Conservation (phyloP, 2,113 vertebrate species). For the Hypomesus transpacificus region DNA sequence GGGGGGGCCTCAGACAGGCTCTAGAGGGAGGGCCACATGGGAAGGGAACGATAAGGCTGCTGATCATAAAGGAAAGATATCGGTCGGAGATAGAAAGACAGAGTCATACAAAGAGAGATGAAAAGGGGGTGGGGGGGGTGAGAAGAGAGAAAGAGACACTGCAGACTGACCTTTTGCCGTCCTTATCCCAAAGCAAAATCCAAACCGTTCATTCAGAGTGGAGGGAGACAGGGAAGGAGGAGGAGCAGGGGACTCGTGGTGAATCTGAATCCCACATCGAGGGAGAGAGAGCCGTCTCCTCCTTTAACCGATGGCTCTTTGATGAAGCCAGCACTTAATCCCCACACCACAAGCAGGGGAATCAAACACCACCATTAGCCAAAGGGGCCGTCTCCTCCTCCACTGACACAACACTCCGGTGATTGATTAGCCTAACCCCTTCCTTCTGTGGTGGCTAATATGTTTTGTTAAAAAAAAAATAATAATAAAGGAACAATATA, state of each 20-base stretch:
- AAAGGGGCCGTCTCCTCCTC: neutral
- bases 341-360: conserved; percentile 27
- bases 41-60: neutral
- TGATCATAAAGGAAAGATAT: neutral
- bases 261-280: conserved; percentile 37
- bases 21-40: neutral
- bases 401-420: conserved; percentile 7
- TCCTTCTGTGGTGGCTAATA: conserved; percentile 39
- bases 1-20: conserved; percentile 14
- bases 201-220: conserved; percentile 38
- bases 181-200: conserved; percentile 46
- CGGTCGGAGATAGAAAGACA: conserved; percentile 5
- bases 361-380: conserved; percentile 3
- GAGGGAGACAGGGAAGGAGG: conserved; percentile 9
- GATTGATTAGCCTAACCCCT: conserved; percentile 28
- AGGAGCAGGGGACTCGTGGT: conserved; percentile 3
- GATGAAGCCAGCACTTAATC: conserved; percentile 40
- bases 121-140: neutral
- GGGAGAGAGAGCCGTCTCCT: conserved; percentile 25
- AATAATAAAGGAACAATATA: conserved; percentile 13
- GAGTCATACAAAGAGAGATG: conserved; percentile 4
- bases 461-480: conserved; percentile 26
- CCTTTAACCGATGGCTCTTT: conserved; percentile 44
- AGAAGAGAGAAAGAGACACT: neutral
- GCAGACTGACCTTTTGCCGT: conserved; percentile 43